Conservation (phyloP, 1,140 invertebrate genomes). For the Papilio polytes region DNA sequence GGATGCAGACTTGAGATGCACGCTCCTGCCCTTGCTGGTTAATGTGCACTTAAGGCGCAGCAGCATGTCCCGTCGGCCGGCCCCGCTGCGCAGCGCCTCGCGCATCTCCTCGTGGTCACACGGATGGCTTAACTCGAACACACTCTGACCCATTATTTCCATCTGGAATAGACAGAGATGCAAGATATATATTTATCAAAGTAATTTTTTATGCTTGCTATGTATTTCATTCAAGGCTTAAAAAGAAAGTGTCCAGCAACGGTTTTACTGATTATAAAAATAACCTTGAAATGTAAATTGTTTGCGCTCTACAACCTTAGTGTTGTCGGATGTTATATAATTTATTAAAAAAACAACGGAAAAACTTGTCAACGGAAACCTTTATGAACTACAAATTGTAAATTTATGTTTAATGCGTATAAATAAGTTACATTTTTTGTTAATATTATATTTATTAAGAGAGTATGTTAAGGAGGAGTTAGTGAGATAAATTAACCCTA, state of each 20-base stretch:
- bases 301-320: neutral
- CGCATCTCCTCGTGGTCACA: constrained; percentile 97
- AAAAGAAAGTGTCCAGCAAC: neutral
- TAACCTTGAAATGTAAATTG: constrained; percentile 8
- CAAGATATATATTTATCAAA: no score
- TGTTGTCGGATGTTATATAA: constrained; percentile 12
- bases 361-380: neutral
- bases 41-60: constrained; percentile 96
- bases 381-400: no score
- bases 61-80: constrained; percentile 85
- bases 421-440: no score
- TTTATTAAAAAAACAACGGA: neutral
- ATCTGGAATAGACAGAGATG: constrained; percentile 86
- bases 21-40: constrained; percentile 94
- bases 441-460: no score
- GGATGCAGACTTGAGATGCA: constrained; percentile 95
- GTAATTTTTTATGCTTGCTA: neutral
- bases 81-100: constrained; percentile 88
- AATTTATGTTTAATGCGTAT: no score
- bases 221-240: neutral
- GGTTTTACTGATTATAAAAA: neutral
- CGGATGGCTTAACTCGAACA: constrained; percentile 97
- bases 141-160: constrained; percentile 96
- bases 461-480: no score
- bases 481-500: no score